Evolutionary conservation across 1,140 invertebrate genomes (phyloP).

Genomic region (Acyrthosiphon pisum): DNA sequence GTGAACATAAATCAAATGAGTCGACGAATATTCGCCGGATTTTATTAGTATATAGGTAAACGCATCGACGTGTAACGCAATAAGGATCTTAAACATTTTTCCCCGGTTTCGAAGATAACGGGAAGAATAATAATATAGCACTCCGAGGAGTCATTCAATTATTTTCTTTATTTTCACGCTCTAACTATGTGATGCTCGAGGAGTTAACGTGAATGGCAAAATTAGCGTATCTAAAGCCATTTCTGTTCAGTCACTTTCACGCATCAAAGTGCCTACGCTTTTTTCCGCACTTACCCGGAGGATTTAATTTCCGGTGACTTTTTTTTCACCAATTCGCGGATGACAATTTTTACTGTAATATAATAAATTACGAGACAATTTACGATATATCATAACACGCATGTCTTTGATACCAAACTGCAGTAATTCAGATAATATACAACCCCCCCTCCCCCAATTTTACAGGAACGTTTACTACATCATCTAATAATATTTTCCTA

Average conservation of each 20-base stretch:
- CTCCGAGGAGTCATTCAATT: conserved; percentile 24
- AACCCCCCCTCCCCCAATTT: background rate
- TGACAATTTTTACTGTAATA: background rate
- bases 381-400: background rate
- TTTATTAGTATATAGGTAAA: too few relatives aligned
- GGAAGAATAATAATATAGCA: background rate
- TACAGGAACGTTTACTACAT: background rate
- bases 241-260: conserved; percentile 36
- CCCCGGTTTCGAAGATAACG: background rate
- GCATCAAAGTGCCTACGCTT: conserved; percentile 7
- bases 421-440: background rate
- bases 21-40: background rate
- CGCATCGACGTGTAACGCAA: background rate
- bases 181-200: background rate
- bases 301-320: conserved; percentile 24
- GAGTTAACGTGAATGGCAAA: background rate
- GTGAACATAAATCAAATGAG: background rate
- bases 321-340: background rate
- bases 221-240: conserved; percentile 39
- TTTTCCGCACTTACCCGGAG: background rate
- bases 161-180: conserved; percentile 27
- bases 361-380: background rate
- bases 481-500: background rate
- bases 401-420: background rate
- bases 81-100: background rate